Percentiles rank a stretch among this genome's conserved stretches.
These are phyloP conservation scores for Ypsolopha scabrella DNA, from an alignment of 2,888 invertebrate genomes.

Conservation along the genomic window DNA sequence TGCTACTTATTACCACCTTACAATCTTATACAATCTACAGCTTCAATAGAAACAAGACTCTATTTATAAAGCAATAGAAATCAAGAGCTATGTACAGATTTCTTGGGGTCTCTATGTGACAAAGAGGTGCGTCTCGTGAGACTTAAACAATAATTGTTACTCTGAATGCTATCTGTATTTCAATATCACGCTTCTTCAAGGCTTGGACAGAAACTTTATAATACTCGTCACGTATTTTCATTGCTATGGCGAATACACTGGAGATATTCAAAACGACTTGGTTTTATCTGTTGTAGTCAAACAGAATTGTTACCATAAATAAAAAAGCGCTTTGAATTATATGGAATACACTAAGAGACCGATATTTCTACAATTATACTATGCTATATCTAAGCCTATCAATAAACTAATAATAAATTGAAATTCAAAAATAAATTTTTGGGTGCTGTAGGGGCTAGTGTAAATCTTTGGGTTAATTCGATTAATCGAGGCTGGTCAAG, in stretches of 20 bases:
- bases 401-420: too few species aligned
- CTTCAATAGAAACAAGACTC: background rate
- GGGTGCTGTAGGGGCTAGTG: too few species aligned
- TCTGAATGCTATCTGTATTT: background rate
- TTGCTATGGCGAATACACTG: background rate
- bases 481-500: too few species aligned
- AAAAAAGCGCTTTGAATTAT: too few species aligned
- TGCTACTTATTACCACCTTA: constrained; percentile 38
- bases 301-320: too few species aligned
- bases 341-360: too few species aligned
- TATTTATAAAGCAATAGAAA: background rate
- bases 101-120: background rate
- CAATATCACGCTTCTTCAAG: background rate
- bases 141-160: background rate
- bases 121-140: background rate
- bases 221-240: background rate
- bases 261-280: background rate
- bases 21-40: background rate
- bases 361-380: too few species aligned
- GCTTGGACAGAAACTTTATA: background rate
- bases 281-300: too few species aligned
- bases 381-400: too few species aligned
- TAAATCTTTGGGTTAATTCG: too few species aligned
- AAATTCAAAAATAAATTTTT: too few species aligned
- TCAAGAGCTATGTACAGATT: too few species aligned